Percentiles rank a stretch among this genome's conserved stretches.
Evolutionary conservation across 1,140 invertebrate species (phyloP).

Genomic region (Caenorhabditis inopinata): DNA sequence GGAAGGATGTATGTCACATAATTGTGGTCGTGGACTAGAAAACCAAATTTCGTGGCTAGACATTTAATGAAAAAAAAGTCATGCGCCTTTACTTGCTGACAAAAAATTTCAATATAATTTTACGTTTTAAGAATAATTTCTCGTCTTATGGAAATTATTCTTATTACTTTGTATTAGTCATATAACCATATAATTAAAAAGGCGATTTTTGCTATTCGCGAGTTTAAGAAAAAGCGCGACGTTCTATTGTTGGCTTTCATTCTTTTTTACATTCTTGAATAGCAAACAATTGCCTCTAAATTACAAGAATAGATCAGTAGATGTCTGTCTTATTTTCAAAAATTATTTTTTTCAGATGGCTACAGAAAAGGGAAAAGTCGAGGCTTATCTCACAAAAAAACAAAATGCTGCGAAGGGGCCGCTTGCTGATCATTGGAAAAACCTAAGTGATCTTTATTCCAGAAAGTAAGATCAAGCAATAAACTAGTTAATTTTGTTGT

Average conservation of each 20-base stretch:
- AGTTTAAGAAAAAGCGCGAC: too few species aligned
- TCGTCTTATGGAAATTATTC: too few species aligned
- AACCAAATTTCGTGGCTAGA: background rate
- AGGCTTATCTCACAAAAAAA: slow-evolving; percentile 54
- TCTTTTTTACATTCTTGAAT: too few species aligned
- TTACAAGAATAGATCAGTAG: too few species aligned
- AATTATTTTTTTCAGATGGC: slow-evolving; percentile 38
- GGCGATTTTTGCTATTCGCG: too few species aligned
- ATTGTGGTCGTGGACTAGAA: background rate
- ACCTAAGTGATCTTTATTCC: slow-evolving; percentile 54
- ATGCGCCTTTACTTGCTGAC: background rate
- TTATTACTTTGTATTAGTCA: background rate
- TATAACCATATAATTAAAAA: too few species aligned
- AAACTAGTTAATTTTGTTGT: background rate
- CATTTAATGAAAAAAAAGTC: background rate
- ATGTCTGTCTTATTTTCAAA: too few species aligned
- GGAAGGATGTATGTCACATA: background rate
- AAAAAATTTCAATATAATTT: background rate
- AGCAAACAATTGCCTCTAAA: too few species aligned
- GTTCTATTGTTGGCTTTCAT: too few species aligned
- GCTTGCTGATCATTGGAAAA: slow-evolving; percentile 59
- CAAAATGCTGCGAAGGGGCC: slow-evolving; percentile 66
- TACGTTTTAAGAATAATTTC: too few species aligned
- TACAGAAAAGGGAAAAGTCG: slow-evolving; percentile 53
- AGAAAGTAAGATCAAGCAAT: slow-evolving; percentile 54